These are phyloP conservation scores for Aselliscus stoliczkanus DNA, from an alignment of 2,797 vertebrate species.

Conservation along the genomic window DNA sequence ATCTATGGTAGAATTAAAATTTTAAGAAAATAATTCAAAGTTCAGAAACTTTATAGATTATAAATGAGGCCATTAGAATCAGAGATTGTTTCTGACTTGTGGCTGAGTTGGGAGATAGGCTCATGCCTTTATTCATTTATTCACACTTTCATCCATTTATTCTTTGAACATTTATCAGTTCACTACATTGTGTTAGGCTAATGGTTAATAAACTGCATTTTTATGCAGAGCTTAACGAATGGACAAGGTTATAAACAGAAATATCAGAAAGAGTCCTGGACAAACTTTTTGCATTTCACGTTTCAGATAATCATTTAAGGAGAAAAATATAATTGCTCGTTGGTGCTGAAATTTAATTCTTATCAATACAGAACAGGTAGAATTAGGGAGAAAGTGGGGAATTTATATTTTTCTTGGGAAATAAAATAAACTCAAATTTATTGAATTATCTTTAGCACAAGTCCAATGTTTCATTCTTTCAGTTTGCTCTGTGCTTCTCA, in stretches of 20 bases:
- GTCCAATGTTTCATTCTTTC: not conserved
- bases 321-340: not conserved
- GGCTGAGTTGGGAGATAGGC: not conserved
- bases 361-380: not conserved
- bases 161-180: not conserved
- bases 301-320: not conserved
- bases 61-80: not conserved
- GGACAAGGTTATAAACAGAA: not conserved
- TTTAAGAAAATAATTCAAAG: not conserved
- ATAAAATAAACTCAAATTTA: not conserved
- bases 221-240: not conserved
- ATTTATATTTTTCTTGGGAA: not conserved
- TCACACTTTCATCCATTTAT: not conserved
- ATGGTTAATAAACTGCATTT: not conserved
- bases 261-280: not conserved
- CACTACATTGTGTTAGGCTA: not conserved
- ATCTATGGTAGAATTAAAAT: not conserved
- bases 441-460: not conserved
- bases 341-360: not conserved
- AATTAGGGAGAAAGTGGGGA: not conserved
- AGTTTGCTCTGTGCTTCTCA: not conserved
- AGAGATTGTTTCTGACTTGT: not conserved
- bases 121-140: not conserved
- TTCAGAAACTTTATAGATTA: not conserved
- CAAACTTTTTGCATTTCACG: not conserved